Evolutionary conservation across 1,140 invertebrate species (phyloP), one percentile per base, ranked within the genome.

Genomic region (Archivesica marissinica): DNA sequence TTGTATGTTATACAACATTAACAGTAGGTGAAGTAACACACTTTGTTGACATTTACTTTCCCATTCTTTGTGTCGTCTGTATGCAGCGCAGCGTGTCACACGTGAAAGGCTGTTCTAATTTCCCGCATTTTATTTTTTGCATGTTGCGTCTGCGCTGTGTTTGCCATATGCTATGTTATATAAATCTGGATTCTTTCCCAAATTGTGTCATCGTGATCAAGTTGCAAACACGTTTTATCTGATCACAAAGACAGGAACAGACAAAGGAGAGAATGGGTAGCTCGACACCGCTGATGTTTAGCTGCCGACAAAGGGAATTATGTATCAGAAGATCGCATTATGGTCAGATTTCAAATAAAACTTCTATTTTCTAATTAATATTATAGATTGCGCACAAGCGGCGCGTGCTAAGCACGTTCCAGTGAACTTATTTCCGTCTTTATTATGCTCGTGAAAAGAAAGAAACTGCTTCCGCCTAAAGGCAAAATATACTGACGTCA

Each of bases 261-360:
- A n/a, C n/a, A 7, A 9, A 7, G 6, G 28, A 56, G 6, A 56
- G 20, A 56, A 56, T 23, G 52, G 28, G 20, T 7, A 56, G 44
- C 20, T 56, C n/a, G 52, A 7, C 28, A 56, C 52, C 6, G 52
- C 28, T 56, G 28, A n/a, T 25, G 4, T 11, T 56, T 20, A 7
- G 6, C 6, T 56, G 20, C 28, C n/a, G 20, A 56, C 52, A 56
- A 56, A 56, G 52, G 52, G 20, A 7, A 56, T 56, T 11, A 56
- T 56, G 52, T 56, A 56, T 56, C 52, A 7, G 7, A n/a, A 17
- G n/a, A 23, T n/a, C 20, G 6, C 7, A n/a, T n/a, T 25, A 17
- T 23, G 52, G 52, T 56, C n/a, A 20, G 6, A 56, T 56, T 56
- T 56, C 52, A 20, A 56, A 56, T 56, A 56, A 56, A 56, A 56